These are phyloP conservation scores for Blastomussa wellsi DNA, from an alignment of 92 coral and sea anemone species.

Conservation along the genomic window DNA sequence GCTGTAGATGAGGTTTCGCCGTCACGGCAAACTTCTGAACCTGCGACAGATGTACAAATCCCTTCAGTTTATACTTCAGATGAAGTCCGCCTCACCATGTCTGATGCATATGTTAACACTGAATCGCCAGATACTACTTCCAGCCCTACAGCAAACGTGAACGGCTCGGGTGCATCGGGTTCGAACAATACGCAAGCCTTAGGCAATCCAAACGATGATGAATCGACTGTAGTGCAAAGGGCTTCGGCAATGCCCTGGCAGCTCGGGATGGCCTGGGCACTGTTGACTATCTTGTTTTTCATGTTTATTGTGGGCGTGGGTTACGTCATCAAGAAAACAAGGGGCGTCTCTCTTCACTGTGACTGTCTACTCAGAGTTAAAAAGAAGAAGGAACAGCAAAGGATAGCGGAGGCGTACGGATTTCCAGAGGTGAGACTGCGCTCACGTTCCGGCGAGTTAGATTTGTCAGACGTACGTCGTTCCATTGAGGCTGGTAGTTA, in stretches of 20 bases:
- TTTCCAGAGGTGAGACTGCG: constrained; percentile 30
- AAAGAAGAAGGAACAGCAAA: neutral
- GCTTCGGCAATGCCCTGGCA: constrained; percentile 3
- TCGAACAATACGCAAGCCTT: neutral
- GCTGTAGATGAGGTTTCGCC: neutral
- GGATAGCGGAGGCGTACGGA: constrained; percentile 9
- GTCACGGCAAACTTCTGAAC: neutral
- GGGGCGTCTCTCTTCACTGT: neutral
- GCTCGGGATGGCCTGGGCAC: neutral
- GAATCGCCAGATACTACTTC: neutral
- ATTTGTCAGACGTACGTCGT: constrained; percentile 16
- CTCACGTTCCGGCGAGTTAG: constrained; percentile 21
- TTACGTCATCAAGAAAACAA: neutral
- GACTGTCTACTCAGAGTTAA: neutral
- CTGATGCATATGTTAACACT: neutral
- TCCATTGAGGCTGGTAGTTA: constrained; percentile 36
- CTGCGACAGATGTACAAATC: neutral
- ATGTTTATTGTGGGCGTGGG: neutral
- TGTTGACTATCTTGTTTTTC: neutral
- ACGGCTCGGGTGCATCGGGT: neutral
- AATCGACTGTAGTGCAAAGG: neutral
- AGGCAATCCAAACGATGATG: neutral
- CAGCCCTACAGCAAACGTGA: neutral
- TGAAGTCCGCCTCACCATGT: neutral
- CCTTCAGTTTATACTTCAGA: neutral